Evolutionary conservation across 37 sponge, comb jelly and placozoan genomes (phyloP), one percentile per base, ranked within the genome.

Genomic region (Spongilla lacustris): DNA sequence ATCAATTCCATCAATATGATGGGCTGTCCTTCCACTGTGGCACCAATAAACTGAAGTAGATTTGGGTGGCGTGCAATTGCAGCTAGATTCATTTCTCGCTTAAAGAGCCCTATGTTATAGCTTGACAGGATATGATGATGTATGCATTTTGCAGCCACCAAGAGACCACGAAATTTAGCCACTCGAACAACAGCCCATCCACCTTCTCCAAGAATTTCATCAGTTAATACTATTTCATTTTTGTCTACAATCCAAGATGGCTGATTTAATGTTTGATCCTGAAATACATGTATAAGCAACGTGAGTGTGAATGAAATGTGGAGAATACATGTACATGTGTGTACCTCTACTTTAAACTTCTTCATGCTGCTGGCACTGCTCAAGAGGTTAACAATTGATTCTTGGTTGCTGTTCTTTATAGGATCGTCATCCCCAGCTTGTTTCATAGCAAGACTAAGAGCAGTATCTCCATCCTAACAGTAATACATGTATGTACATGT

Each of bases 1-100:
- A 90, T 90, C 68, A 90, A 71, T 68, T 90, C 90, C 21, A 82
- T 90, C 14, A 90, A 71, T 13, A 90, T 85, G 25, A 76, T 75
- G 41, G 28, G 87, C 73, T 48, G 29, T 48, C 67, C 38, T 71
- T 75, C 46, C 4, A 50, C 34, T 67, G 67, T 81, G 67, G 78
- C 91, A 38, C 77, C 91, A 70, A 91, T 81, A 36, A 91, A 91
- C 50, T 77, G 86, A 11, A 91, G 73, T 2, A 91, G 46, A 71
- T 91, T 74, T 30, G 83, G 91, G 49, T 91, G 91, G 24, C 83
- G 74, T 24, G 81, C 12, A 27, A 67, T 71, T 10, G 86, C 34
- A 30, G 86, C 86, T 13, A 91, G 81, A 17, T 82, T 70, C 83
- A 91, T 91, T 68, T 91, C 91, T 28, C 91, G 24, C 26, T 76